phyloP scores from a whole-genome alignment of 2,888 invertebrate species.

The Chironomus riparius region DNA sequence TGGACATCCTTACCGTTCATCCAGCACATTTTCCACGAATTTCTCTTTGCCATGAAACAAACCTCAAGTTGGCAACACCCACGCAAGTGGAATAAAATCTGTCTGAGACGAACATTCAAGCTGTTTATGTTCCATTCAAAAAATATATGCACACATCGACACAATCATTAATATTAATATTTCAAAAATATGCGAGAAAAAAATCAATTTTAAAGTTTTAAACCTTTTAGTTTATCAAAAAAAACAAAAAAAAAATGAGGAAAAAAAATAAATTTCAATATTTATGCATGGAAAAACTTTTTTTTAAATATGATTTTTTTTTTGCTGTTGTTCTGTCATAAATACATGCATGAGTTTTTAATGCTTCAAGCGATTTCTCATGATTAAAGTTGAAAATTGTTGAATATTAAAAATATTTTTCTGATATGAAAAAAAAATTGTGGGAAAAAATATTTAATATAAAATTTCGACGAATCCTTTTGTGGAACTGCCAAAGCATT shows the following conservation, averaged over 20 bases:
- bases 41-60: too few species aligned
- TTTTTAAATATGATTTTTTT: neutral
- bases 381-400: conserved; percentile 26
- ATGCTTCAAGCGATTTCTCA: conserved; percentile 14
- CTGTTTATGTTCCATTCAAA: too few species aligned
- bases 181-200: neutral
- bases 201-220: neutral
- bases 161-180: neutral
- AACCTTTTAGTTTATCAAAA: neutral
- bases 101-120: too few species aligned
- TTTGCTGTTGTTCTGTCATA: neutral
- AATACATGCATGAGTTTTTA: conserved; percentile 24
- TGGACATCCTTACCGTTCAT: too few species aligned
- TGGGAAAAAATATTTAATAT: too few species aligned
- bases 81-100: too few species aligned
- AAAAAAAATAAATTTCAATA: neutral
- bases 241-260: neutral
- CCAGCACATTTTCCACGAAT: too few species aligned
- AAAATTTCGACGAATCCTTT: too few species aligned
- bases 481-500: too few species aligned
- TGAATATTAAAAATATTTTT: conserved; percentile 20
- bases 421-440: neutral
- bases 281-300: conserved; percentile 24
- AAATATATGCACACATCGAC: too few species aligned
- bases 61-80: too few species aligned